Base-by-base conservation (phyloP, 2,113 vertebrate genomes). In the Antennarius striatus region DNA sequence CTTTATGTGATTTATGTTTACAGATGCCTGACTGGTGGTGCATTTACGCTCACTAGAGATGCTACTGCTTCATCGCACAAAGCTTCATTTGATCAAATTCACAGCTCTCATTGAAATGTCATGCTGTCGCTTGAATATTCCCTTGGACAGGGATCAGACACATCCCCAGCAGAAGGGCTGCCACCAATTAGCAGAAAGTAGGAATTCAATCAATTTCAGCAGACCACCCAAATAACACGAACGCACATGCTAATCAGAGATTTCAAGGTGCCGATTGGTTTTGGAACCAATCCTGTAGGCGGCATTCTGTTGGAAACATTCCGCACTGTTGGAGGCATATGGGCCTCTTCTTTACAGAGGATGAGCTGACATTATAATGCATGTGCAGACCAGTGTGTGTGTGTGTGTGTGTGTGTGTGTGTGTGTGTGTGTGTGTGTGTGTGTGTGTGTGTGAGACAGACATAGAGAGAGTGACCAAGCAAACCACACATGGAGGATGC, bases 281-380 rank as follows among this genome's bases (percentile, higher is more conserved):
- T 68, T 60, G 80, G 72, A 47, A 68, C 68, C 5, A 80, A 86
- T 82, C 77, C 79, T 83, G 79, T 22, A 45, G 75, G 77, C 60
- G 66, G 6, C 17, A 22, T 52, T 68, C 60, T 8, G 71, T 48
- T 78, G 66, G 69, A 75, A 81, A 81, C 56, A 69, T 61, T 74
- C 16, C 39, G 76, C 75, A 68, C 79, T 63, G 79, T 48, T 78
- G 68, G 81, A 80, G 78, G 73, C 82, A 81, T 65, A 79, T 15
- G 36, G 84, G 64, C 65, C 65, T 65, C 73, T 1, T 71, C 61
- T 59, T 85, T 74, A 71, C 51, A 71, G 73, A 71, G 80, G 84
- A 87, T 90, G 89, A 93, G 90, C 91, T 86, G 80, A 79, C 68
- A 90, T 90, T 90, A 85, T 79, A 84, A 93, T 93, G 89, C 89